These are phyloP conservation scores for Pseudopipra pipra DNA, from an alignment of 2,113 vertebrate genomes.

Conservation along the genomic window DNA sequence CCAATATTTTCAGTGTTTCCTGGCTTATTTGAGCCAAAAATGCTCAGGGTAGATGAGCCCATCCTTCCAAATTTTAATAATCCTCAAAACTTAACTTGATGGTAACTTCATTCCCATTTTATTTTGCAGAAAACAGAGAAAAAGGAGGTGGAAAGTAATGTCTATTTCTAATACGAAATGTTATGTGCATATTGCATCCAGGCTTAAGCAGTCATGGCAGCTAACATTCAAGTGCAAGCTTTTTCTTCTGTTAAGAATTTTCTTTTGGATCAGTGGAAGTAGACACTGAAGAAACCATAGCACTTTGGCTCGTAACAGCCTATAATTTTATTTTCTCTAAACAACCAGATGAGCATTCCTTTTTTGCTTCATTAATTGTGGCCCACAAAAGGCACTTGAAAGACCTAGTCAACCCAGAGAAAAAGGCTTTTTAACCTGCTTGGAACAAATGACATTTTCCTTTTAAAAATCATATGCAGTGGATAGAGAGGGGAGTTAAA, in stretches of 20 bases:
- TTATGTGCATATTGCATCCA: not conserved
- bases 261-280: not conserved
- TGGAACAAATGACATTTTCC: not conserved
- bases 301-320: not conserved
- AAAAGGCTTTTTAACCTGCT: not conserved
- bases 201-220: not conserved
- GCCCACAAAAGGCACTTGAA: not conserved
- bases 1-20: not conserved
- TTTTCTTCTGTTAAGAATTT: not conserved
- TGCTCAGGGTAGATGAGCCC: not conserved
- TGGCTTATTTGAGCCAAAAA: not conserved
- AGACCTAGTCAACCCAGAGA: not conserved
- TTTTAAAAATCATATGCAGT: not conserved
- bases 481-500: not conserved
- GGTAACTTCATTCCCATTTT: not conserved
- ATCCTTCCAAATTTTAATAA: not conserved
- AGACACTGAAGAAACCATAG: not conserved
- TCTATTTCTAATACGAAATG: not conserved
- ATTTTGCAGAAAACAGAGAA: not conserved
- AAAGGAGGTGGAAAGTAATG: not conserved
- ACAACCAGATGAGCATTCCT: not conserved
- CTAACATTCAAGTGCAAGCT: not conserved
- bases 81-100: not conserved
- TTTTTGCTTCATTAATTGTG: not conserved
- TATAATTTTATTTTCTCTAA: conserved; percentile 19